Evolutionary conservation across 1,140 invertebrate genomes (phyloP).

Genomic region (Drosophila pseudoananassae): DNA sequence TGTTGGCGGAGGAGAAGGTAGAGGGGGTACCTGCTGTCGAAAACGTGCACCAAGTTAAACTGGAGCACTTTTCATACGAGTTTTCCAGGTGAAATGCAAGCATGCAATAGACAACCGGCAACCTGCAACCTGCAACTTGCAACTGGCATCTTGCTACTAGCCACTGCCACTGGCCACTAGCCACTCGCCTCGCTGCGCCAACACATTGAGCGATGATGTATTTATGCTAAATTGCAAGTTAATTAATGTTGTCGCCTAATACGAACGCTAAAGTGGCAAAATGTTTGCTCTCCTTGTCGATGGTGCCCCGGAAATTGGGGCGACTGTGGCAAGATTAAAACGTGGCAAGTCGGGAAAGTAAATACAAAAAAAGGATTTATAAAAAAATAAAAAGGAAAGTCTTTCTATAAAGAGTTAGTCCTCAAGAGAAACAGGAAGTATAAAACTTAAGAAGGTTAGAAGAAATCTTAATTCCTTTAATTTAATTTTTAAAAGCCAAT

Average conservation of each 20-base stretch:
- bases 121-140: slow-evolving; percentile 10
- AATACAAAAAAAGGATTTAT: no score
- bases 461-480: not conserved
- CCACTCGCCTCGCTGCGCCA: slow-evolving; percentile 36
- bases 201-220: slow-evolving; percentile 69
- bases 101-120: slow-evolving; percentile 14
- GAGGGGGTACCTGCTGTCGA: slow-evolving; percentile 36
- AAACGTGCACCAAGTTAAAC: slow-evolving; percentile 80
- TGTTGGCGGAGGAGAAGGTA: not conserved
- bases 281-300: slow-evolving; percentile 51
- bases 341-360: not conserved
- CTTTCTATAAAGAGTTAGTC: not conserved
- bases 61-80: slow-evolving; percentile 79
- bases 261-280: slow-evolving; percentile 76
- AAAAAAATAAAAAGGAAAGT: slow-evolving; percentile 1
- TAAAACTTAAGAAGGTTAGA: not conserved
- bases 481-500: not conserved
- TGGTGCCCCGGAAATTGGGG: slow-evolving; percentile 58
- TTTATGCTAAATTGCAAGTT: slow-evolving; percentile 82
- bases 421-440: not conserved
- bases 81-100: slow-evolving; percentile 71
- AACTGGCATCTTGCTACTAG: slow-evolving; percentile 10
- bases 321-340: not conserved
- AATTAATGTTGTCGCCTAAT: slow-evolving; percentile 73
- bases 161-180: slow-evolving; percentile 12